These are phyloP conservation scores for Halocynthia aurantium DNA, from an alignment of 23 tunicate species.

Conservation along the genomic window DNA sequence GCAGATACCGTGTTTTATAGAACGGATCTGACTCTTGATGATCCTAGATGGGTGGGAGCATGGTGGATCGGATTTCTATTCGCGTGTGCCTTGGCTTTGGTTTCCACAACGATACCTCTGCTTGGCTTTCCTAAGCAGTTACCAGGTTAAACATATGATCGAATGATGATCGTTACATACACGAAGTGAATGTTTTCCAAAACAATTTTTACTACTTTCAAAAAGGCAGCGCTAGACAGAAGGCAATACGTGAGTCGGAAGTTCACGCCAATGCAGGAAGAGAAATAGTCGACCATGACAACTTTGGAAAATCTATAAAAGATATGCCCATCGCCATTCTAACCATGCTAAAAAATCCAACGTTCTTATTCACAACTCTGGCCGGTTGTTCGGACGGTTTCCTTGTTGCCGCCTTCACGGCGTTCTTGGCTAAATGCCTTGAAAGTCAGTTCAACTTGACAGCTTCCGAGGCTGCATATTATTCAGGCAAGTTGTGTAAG, in stretches of 20 bases:
- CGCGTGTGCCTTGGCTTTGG: conserved; percentile 1
- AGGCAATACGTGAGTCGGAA: conserved; percentile 42
- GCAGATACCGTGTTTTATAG: too few relatives aligned
- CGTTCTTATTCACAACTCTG: conserved; percentile 47
- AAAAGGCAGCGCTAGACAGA: conserved; percentile 40
- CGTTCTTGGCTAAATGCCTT: conserved; percentile 92
- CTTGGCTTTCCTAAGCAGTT: conserved; percentile 32
- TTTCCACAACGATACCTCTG: conserved; percentile 23
- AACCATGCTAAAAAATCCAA: conserved; percentile 45
- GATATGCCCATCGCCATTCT: conserved; percentile 67
- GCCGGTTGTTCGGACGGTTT: conserved; percentile 71
- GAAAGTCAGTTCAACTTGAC: conserved; percentile 78
- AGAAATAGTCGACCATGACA: conserved; percentile 39
- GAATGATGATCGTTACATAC: not conserved
- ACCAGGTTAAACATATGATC: not conserved
- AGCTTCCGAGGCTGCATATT: conserved; percentile 77
- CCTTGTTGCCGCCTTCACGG: conserved; percentile 82
- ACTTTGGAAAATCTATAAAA: conserved; percentile 70
- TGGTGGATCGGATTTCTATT: conserved; percentile 44
- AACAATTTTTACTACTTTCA: not conserved
- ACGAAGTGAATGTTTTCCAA: not conserved
- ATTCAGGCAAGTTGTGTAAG: conserved; percentile 42
- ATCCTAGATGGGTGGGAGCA: conserved; percentile 45
- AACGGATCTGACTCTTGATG: not conserved
- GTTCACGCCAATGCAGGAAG: conserved; percentile 43